Percentiles rank a stretch among this genome's conserved stretches.
Evolutionary conservation across 2,888 invertebrate genomes (phyloP).

Genomic region (Alcis repandata): DNA sequence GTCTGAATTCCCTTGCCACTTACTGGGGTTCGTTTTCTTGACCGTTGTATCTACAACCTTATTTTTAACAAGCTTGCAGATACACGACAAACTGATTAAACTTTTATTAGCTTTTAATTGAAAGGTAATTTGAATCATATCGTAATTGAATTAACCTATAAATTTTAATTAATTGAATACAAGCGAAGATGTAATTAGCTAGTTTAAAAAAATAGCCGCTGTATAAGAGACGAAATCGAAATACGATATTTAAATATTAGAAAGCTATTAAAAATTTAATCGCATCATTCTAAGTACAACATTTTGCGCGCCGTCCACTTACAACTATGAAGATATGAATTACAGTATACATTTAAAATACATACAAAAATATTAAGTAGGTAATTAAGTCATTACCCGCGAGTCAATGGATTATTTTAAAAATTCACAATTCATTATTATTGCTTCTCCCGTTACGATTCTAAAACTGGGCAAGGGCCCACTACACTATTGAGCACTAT

Average conservation of each 20-base stretch:
- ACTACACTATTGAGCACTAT: conserved; percentile 84
- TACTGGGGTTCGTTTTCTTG: conserved; percentile 71
- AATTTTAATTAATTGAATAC: conserved; percentile 7
- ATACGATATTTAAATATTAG: conserved; percentile 19
- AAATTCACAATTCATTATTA: conserved; percentile 78
- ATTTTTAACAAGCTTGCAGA: conserved; percentile 66
- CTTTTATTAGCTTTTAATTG: conserved; percentile 53
- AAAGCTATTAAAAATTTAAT: conserved; percentile 49
- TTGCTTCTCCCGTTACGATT: conserved; percentile 77
- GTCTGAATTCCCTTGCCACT: conserved; percentile 79
- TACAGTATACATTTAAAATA: conserved; percentile 84
- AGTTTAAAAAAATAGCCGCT: conserved; percentile 2
- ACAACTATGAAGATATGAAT: conserved; percentile 85
- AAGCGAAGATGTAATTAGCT: conserved; percentile 10
- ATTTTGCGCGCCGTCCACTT: conserved; percentile 73
- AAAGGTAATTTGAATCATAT: conserved; percentile 4
- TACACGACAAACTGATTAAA: conserved; percentile 53
- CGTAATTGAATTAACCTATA: conserved; percentile 3
- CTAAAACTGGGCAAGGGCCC: conserved; percentile 60
- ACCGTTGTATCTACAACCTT: conserved; percentile 65
- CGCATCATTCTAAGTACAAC: conserved; percentile 44
- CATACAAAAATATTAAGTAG: conserved; percentile 85
- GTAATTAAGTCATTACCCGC: conserved; percentile 68
- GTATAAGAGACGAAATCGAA: conserved; percentile 21
- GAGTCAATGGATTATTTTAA: conserved; percentile 62